A percentile compares a stretch with the other conserved stretches of the same genome.
These are phyloP conservation scores for Aldrovandia affinis DNA, from an alignment of 2,797 vertebrate species.

Conservation along the genomic window DNA sequence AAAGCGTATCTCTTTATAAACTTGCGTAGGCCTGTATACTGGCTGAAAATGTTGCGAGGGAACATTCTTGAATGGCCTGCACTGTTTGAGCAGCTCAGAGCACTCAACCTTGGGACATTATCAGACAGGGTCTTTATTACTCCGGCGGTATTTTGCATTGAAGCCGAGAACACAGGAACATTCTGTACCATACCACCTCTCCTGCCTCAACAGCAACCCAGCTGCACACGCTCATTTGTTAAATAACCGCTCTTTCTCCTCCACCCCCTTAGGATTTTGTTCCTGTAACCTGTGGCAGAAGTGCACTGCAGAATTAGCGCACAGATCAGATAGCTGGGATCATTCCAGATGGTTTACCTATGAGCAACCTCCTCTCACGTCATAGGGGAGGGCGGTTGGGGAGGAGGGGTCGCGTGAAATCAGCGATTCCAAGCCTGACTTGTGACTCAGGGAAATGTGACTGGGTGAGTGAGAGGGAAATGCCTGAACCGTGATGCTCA, in stretches of 20 bases:
- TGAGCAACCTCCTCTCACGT: not conserved
- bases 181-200: slow-evolving; percentile 6
- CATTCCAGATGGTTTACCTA: not conserved
- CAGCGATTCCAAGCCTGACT: not conserved
- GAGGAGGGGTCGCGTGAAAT: not conserved
- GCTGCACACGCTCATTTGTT: not conserved
- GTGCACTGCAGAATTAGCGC: not conserved
- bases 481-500: not conserved
- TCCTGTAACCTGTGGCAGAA: not conserved
- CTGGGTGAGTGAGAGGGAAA: slow-evolving; percentile 7
- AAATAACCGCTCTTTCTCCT: not conserved
- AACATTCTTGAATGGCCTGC: not conserved
- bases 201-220: not conserved
- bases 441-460: slow-evolving; percentile 23
- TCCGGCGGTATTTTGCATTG: no score
- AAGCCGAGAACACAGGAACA: slow-evolving; percentile 22
- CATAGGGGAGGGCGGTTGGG: not conserved
- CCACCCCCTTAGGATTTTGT: not conserved
- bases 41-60: not conserved
- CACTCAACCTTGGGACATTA: slow-evolving; percentile 34
- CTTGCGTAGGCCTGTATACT: not conserved
- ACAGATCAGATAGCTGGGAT: not conserved
- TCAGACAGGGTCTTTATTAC: slow-evolving; percentile 16
- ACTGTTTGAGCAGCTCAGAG: slow-evolving; percentile 18
- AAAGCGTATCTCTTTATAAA: not conserved